Conservation (phyloP, 64 coral and sea anemone species). For the Platygyra sinensis region DNA sequence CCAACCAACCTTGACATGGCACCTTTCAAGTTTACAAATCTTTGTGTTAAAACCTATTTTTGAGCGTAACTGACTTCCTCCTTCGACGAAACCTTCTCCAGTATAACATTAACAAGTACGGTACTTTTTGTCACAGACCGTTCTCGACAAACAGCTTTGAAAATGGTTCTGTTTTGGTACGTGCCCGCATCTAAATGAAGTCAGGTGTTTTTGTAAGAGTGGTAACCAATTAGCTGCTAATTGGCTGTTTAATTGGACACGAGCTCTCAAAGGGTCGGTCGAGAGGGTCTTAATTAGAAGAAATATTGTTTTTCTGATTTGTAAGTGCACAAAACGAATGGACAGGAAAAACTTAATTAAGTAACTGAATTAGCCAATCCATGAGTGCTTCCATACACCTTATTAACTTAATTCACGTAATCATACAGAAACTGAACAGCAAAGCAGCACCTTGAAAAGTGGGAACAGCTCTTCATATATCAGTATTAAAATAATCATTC, state of each 20-base stretch:
- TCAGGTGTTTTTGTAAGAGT: not conserved
- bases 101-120: not conserved
- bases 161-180: not conserved
- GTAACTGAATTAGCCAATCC: not conserved
- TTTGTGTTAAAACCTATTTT: not conserved
- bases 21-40: not conserved
- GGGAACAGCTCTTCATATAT: not conserved
- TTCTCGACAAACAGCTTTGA: not conserved
- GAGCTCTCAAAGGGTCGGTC: not conserved
- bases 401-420: not conserved
- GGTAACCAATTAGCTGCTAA: not conserved
- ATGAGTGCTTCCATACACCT: not conserved
- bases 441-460: not conserved
- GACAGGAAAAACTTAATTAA: not conserved
- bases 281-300: not conserved
- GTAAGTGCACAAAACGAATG: not conserved
- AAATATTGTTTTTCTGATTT: not conserved
- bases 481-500: too few species aligned
- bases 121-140: not conserved
- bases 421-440: not conserved
- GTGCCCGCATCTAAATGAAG: not conserved
- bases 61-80: not conserved
- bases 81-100: not conserved
- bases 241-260: conserved; percentile 22
- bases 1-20: not conserved